A percentile compares a stretch with the other conserved stretches of the same genome.
Evolutionary conservation across 2,113 vertebrate genomes (phyloP).

Genomic region (Hepsetus odoe): DNA sequence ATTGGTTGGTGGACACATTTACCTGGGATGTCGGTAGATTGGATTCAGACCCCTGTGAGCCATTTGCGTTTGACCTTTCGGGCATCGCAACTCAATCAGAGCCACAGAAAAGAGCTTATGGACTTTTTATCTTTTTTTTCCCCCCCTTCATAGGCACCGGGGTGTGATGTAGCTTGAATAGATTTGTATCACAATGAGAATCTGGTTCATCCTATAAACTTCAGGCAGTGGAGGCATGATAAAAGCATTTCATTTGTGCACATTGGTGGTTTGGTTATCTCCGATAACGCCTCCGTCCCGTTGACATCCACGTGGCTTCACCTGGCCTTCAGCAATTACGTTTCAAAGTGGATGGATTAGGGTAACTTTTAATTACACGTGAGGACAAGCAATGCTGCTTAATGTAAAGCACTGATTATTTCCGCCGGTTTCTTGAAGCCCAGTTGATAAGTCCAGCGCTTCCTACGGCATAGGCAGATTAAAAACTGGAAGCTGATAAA

Average conservation of each 20-base stretch:
- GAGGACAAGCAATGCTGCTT: conserved; percentile 54
- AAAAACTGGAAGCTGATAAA: conserved; percentile 62
- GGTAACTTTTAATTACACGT: conserved; percentile 63
- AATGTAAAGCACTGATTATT: conserved; percentile 61
- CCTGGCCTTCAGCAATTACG: conserved; percentile 60
- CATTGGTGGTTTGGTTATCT: background rate
- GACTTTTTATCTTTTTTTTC: background rate
- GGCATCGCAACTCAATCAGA: background rate
- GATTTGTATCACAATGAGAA: too few relatives aligned
- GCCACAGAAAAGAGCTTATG: background rate
- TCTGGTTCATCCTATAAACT: too few relatives aligned
- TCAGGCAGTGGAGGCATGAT: too few relatives aligned
- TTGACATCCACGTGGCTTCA: background rate
- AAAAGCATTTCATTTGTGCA: conserved; percentile 5
- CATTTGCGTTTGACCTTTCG: conserved; percentile 15
- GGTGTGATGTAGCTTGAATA: background rate
- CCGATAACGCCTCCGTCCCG: background rate
- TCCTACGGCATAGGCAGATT: conserved; percentile 62
- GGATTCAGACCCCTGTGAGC: conserved; percentile 13
- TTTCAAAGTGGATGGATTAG: conserved; percentile 70
- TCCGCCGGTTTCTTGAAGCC: conserved; percentile 40
- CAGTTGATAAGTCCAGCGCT: conserved; percentile 54
- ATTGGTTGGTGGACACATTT: conserved; percentile 7
- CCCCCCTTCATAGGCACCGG: background rate
- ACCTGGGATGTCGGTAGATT: conserved; percentile 17